Base-by-base conservation (phyloP, 2,113 vertebrate genomes). In the Pseudorasbora parva region DNA sequence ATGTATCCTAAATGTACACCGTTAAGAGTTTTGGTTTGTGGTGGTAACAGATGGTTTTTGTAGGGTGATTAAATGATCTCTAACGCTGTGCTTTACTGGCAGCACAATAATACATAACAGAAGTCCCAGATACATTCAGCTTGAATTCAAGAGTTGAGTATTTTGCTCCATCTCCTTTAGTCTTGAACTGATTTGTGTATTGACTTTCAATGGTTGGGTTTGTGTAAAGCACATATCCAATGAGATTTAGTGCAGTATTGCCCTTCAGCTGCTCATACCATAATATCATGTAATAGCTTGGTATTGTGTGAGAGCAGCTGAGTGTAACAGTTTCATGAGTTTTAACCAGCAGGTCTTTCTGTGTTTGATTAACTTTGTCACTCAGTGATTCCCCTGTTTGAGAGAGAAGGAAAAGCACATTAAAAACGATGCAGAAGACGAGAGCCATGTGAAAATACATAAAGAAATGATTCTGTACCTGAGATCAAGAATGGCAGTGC, bases 21-120 rank as follows among this genome's bases (percentile, higher is more conserved):
- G 15, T 54, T 19, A 54, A 54, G 19, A 19, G 19, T 73, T n/a
- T 27, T 17, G 43, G 43, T 71, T 82, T 41, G 30, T 54, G 82
- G 27, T 57, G 5, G n/a, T 11, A 62, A 62, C 21, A 62, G 14
- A 54, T 4, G 49, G 41, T 84, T 87, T 77, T 84, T 87, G 84
- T 72, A 68, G 6, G 19, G 4, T 57, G 43, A 68, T 15, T 17
- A 45, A 47, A 41, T 43, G n/a, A 30, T 27, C 2, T 62, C 33
- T 8, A 66, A 79, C 76, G 85, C 81, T 81, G 85, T 85, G 86
- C 83, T 62, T 37, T 2, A 4, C 77, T 82, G 2, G 82, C 85
- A 74, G 84, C 84, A 84, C 84, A 89, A 51, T 85, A 88, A 62
- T 86, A 84, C 7, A 72, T 69, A 27, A 59, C 84, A 75, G 33